Evolutionary conservation across 2,888 invertebrate species (phyloP).

Genomic region (Yponomeuta cagnagella): DNA sequence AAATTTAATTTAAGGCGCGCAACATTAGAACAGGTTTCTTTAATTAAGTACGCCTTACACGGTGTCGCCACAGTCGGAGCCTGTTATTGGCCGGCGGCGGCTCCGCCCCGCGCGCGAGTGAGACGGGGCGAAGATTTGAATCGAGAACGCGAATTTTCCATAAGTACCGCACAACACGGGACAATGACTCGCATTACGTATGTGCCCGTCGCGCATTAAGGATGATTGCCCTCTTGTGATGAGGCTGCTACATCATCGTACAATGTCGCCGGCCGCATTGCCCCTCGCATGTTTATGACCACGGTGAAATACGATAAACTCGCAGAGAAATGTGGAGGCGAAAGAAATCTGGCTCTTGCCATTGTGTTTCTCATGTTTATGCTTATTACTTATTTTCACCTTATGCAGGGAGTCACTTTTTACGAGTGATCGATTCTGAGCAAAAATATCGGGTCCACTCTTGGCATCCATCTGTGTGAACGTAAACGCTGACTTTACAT

Average conservation of each 20-base stretch:
- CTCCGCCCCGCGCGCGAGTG: slow-evolving; percentile 74
- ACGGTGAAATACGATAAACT: slow-evolving; percentile 70
- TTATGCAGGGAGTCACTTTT: slow-evolving; percentile 47
- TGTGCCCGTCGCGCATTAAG: slow-evolving; percentile 73
- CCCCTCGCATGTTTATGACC: slow-evolving; percentile 60
- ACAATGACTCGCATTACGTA: slow-evolving; percentile 76
- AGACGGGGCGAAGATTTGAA: slow-evolving; percentile 74
- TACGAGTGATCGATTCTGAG: slow-evolving; percentile 46
- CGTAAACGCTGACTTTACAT: not conserved
- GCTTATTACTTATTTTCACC: slow-evolving; percentile 71
- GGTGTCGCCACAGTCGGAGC: slow-evolving; percentile 69
- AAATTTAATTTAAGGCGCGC: slow-evolving; percentile 76
- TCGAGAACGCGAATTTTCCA: slow-evolving; percentile 76
- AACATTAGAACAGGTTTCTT: slow-evolving; percentile 77
- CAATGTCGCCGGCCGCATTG: slow-evolving; percentile 68
- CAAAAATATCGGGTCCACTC: not conserved
- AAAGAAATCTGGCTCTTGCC: slow-evolving; percentile 66
- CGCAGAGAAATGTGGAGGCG: slow-evolving; percentile 62
- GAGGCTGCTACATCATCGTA: slow-evolving; percentile 71
- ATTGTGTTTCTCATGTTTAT: slow-evolving; percentile 65
- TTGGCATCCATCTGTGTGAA: not conserved
- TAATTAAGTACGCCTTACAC: slow-evolving; percentile 75
- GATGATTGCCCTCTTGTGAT: slow-evolving; percentile 75
- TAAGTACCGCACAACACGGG: slow-evolving; percentile 73
- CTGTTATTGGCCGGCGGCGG: slow-evolving; percentile 70